A percentile compares a stretch with the other conserved stretches of the same genome.
Conservation (phyloP, 2,797 vertebrate species). For the Anniella stebbinsi region DNA sequence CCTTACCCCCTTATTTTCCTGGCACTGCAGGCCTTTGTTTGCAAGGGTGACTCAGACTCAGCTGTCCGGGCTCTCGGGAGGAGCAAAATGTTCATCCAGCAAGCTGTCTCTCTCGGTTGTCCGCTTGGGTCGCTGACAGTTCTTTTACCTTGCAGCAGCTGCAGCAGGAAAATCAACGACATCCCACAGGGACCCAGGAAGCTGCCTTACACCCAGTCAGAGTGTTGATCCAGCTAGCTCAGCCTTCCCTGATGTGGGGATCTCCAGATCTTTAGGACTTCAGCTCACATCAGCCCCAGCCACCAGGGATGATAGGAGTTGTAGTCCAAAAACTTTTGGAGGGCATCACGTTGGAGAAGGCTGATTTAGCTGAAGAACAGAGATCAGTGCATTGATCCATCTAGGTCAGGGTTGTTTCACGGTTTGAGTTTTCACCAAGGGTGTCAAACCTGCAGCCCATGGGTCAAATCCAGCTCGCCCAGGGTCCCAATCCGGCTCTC, state of each 20-base stretch:
- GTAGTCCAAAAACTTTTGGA: not conserved
- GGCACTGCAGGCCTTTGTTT: constrained; percentile 61
- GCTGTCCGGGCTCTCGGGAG: constrained; percentile 45
- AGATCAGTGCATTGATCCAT: too few relatives aligned
- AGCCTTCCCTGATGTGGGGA: not conserved
- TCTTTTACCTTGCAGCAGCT: not conserved
- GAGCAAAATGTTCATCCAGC: not conserved
- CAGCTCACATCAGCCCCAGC: not conserved
- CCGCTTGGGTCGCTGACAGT: not conserved
- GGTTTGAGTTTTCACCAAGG: too few relatives aligned
- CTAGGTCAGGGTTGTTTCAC: too few relatives aligned
- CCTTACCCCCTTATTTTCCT: constrained; percentile 36
- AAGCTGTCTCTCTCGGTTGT: not conserved
- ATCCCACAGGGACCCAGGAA: not conserved
- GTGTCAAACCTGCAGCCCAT: too few relatives aligned
- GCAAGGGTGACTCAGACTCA: constrained; percentile 65
- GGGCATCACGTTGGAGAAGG: too few relatives aligned
- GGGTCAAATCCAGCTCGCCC: too few relatives aligned
- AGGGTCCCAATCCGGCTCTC: too few relatives aligned
- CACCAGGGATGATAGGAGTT: not conserved
- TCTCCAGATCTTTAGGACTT: too few relatives aligned
- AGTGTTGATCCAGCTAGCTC: not conserved
- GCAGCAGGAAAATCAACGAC: not conserved
- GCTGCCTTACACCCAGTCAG: not conserved
- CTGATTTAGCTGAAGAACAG: too few relatives aligned